Conservation (phyloP, 2,888 invertebrate genomes). For the Hoplodrina ambigua region DNA sequence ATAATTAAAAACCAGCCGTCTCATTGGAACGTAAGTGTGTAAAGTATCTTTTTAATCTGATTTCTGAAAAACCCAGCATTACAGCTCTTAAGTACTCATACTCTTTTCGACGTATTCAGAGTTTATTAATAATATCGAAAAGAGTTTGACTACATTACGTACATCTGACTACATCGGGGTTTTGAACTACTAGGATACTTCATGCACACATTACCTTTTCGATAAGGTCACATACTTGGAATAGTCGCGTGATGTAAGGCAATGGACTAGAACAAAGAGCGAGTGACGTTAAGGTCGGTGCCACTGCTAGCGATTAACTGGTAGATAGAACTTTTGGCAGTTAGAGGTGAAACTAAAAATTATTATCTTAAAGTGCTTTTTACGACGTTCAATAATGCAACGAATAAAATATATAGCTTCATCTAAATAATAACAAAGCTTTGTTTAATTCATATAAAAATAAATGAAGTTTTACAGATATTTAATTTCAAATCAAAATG, state of each 20-base stretch:
- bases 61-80: no score
- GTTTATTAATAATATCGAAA: no score
- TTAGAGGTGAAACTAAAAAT: conserved; percentile 9
- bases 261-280: conserved; percentile 71
- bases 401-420: no score
- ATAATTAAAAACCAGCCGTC: no score
- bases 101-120: not conserved
- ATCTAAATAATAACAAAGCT: no score
- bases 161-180: not conserved
- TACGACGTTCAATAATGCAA: no score
- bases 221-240: conserved; percentile 67
- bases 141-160: no score
- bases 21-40: no score
- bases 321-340: conserved; percentile 15
- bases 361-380: not conserved
- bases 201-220: conserved; percentile 40
- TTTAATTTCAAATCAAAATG: no score
- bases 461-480: no score
- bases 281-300: conserved; percentile 51
- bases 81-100: not conserved
- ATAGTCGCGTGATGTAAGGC: conserved; percentile 73
- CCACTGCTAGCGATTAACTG: conserved; percentile 47
- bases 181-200: conserved; percentile 9
- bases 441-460: no score
- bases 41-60: no score